Evolutionary conservation across 2,797 vertebrate genomes (phyloP).

Genomic region (Melanotaenia maccullochi): DNA sequence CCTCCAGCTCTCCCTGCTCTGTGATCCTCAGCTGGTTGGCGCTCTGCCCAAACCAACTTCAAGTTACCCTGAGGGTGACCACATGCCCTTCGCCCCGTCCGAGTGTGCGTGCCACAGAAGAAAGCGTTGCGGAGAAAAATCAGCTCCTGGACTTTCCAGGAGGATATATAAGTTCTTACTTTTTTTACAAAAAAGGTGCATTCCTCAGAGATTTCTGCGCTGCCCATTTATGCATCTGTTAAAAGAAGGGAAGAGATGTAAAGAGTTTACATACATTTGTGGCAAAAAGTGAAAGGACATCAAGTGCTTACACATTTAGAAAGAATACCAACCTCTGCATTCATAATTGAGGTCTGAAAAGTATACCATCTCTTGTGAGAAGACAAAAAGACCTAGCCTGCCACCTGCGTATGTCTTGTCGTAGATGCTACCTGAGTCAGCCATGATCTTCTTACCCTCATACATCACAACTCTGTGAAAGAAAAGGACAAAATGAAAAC

Average conservation of each 20-base stretch:
- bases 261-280: neutral
- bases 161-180: slow-evolving; percentile 79
- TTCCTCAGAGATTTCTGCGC: slow-evolving; percentile 84
- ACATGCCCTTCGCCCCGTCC: slow-evolving; percentile 80
- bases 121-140: slow-evolving; percentile 83
- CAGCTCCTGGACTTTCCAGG: slow-evolving; percentile 85
- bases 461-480: slow-evolving; percentile 94
- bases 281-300: neutral
- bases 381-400: slow-evolving; percentile 95
- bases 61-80: slow-evolving; percentile 87
- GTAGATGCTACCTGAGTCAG: slow-evolving; percentile 95
- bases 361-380: slow-evolving; percentile 99
- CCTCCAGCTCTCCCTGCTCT: slow-evolving; percentile 80
- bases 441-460: slow-evolving; percentile 99
- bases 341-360: slow-evolving; percentile 99
- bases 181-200: slow-evolving; percentile 90
- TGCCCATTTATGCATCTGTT: slow-evolving; percentile 89
- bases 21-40: slow-evolving; percentile 77
- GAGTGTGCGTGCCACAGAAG: slow-evolving; percentile 83
- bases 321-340: slow-evolving; percentile 91
- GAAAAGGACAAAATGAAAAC: neutral
- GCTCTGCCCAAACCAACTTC: slow-evolving; percentile 79
- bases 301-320: neutral
- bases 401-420: slow-evolving; percentile 98
- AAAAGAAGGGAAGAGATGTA: slow-evolving; percentile 18